A percentile compares a stretch with the other conserved stretches of the same genome.
phyloP scores from a whole-genome alignment of 2,797 vertebrate genomes.

The Graptemys geographica region DNA sequence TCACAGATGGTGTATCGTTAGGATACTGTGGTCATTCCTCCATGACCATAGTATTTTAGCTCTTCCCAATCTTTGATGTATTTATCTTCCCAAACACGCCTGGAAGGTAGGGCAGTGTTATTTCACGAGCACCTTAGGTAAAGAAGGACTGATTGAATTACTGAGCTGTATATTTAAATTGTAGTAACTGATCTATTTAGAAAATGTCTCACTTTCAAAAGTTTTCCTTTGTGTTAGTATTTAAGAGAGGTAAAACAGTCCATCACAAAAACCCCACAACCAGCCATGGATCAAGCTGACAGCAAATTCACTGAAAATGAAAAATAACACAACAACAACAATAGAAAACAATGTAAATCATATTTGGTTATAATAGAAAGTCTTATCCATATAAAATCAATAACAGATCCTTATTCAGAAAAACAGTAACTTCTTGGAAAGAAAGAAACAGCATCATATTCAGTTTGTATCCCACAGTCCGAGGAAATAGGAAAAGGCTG shows the following conservation, averaged over 20 bases:
- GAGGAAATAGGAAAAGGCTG: background rate
- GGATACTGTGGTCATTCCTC: background rate
- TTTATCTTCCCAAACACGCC: background rate
- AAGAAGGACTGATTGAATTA: background rate
- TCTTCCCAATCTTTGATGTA: background rate
- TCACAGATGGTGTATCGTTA: background rate
- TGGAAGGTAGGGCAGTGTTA: background rate
- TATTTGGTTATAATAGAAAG: background rate
- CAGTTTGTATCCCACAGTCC: background rate
- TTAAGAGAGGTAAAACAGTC: background rate
- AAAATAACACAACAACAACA: background rate
- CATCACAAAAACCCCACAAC: background rate
- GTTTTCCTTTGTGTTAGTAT: background rate
- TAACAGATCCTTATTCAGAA: background rate
- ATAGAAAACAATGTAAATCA: background rate
- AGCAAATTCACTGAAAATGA: slow-evolving; percentile 26
- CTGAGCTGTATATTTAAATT: background rate
- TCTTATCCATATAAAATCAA: background rate
- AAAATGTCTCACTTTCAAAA: background rate
- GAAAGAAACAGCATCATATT: background rate
- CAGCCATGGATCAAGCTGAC: background rate
- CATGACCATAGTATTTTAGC: background rate
- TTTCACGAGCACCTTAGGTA: background rate
- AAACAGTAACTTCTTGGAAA: slow-evolving; percentile 19
- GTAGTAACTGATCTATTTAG: background rate